phyloP scores from a whole-genome alignment of 1,140 invertebrate genomes.

The Telenomus remus region DNA sequence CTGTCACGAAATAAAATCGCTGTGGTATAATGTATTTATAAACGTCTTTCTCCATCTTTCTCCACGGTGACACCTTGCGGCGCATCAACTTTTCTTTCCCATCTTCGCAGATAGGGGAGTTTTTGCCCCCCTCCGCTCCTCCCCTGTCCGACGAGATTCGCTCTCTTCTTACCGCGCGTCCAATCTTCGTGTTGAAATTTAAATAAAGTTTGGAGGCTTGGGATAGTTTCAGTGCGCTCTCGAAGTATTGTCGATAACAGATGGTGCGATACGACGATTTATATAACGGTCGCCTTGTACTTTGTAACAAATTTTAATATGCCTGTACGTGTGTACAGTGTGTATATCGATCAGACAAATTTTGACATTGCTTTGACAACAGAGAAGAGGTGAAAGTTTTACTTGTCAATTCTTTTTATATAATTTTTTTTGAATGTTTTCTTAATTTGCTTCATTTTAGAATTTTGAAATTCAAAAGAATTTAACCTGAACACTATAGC shows the following conservation, averaged over 20 bases:
- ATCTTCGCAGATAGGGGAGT: too few relatives aligned
- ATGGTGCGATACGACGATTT: slow-evolving; percentile 47
- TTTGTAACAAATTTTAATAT: slow-evolving; percentile 24
- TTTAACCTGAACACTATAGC: neutral
- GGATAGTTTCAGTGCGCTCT: slow-evolving; percentile 46
- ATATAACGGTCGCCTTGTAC: slow-evolving; percentile 27
- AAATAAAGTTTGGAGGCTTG: slow-evolving; percentile 45
- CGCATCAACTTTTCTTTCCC: neutral
- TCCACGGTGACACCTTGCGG: slow-evolving; percentile 7
- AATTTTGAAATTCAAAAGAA: too few relatives aligned
- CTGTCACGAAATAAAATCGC: slow-evolving; percentile 37
- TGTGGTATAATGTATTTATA: slow-evolving; percentile 46
- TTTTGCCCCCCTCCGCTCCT: too few relatives aligned
- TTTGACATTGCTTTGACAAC: neutral
- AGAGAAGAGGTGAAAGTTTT: too few relatives aligned
- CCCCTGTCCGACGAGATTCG: too few relatives aligned
- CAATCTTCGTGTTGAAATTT: slow-evolving; percentile 42
- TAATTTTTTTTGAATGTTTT: neutral
- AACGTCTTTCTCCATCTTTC: slow-evolving; percentile 21
- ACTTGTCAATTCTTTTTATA: too few relatives aligned
- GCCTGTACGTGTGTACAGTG: slow-evolving; percentile 13
- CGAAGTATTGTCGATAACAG: slow-evolving; percentile 55
- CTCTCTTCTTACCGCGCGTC: slow-evolving; percentile 3
- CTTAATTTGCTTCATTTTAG: too few relatives aligned
- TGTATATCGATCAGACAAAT: too few relatives aligned